Base-by-base conservation (phyloP, 2,113 vertebrate species). In the Pimephales promelas region DNA sequence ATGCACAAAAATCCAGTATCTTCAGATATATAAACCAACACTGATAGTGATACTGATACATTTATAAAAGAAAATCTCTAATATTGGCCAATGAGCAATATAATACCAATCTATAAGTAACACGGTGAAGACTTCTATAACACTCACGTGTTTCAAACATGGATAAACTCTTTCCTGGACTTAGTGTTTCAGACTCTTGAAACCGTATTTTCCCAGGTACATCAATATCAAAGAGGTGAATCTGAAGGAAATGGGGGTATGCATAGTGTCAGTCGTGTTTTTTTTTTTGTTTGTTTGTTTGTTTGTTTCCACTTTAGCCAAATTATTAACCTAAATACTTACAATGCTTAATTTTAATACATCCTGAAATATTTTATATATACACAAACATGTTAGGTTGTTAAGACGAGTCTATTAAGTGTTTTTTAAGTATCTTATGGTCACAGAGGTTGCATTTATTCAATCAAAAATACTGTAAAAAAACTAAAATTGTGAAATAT, bases 151-250 rank as follows among this genome's bases (percentile, higher is more conserved):
- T 99, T 36, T 99, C 96, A 89, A 99, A 98, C 64, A 94, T 43
- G 1, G 97, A 97, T 84, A 99, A 92, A 88, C 81, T 93, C 90
- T 92, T 94, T 10, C 98, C 98, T 0, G 97, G 94, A 88, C 93
- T 97, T 89, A 99, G 83, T 0, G 93, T 98, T 94, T 98, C 94
- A 1, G 98, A 99, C 89, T 99, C 98, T 90, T 96, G 97, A 93
- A 99, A 99, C 81, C 94, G 90, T 86, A 99, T 98, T 91, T 97
- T 98, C 79, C 97, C 97, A 4, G 98, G 97, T 85, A 99, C 91
- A 78, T 98, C 89, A 79, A 99, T 98, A 90, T 99, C 96, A 92
- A 99, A 99, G 72, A 99, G 95, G 90, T 99, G 98, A 87, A 99
- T 96, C 98, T 99, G 91, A 43, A 47, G 47, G n/a, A 76, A 34